These are phyloP conservation scores for Stenoptilia bipunctidactyla DNA, from an alignment of 2,888 invertebrate genomes.

Conservation along the genomic window DNA sequence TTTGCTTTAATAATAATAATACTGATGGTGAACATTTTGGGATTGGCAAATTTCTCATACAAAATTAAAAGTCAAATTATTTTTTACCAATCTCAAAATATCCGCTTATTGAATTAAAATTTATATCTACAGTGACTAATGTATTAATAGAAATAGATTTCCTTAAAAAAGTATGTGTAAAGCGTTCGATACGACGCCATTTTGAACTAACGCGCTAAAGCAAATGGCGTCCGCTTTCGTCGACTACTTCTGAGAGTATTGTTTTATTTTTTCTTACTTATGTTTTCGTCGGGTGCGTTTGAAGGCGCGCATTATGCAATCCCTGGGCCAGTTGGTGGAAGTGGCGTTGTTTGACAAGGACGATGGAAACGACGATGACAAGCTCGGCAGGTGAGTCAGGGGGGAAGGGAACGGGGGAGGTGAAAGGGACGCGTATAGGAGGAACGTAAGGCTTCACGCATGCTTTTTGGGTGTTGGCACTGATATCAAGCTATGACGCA, in stretches of 20 bases:
- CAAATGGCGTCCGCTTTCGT: background rate
- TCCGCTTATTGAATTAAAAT: no score
- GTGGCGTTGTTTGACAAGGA: conserved; percentile 89
- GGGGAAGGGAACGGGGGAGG: conserved; percentile 4
- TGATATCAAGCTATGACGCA: no score
- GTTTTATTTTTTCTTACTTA: conserved; percentile 64
- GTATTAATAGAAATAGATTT: no score
- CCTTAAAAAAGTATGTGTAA: no score
- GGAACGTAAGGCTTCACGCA: background rate
- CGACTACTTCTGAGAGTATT: conserved; percentile 11
- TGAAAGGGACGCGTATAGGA: conserved; percentile 2
- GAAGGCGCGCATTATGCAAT: conserved; percentile 71
- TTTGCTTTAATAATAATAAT: no score
- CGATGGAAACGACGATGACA: conserved; percentile 87
- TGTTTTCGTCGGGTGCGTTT: conserved; percentile 58
- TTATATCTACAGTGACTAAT: no score
- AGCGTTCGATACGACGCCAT: background rate
- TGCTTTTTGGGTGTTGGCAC: conserved; percentile 2
- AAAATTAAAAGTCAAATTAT: no score
- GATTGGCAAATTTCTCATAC: no score
- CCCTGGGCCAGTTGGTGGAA: conserved; percentile 80
- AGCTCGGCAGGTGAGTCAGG: conserved; percentile 84
- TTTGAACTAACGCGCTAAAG: conserved; percentile 1
- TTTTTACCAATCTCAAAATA: no score
- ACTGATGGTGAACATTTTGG: no score